A percentile compares a stretch with the other conserved stretches of the same genome.
Evolutionary conservation across 2,888 invertebrate genomes (phyloP).

Genomic region (Ochlodes sylvanus): DNA sequence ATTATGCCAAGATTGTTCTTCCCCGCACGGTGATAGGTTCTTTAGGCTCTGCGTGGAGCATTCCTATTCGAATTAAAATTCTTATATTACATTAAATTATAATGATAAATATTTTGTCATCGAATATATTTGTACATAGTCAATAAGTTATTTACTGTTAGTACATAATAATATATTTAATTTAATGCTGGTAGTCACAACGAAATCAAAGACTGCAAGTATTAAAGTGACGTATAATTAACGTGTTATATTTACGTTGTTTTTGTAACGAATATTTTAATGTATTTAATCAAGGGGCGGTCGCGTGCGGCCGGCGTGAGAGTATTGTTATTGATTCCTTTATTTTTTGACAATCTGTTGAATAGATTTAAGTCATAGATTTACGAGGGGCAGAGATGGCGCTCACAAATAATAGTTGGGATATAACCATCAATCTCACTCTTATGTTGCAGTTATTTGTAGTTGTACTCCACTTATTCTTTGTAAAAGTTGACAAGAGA

Average conservation of each 20-base stretch:
- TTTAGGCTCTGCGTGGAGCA: conserved; percentile 70
- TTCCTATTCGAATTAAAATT: conserved; percentile 70
- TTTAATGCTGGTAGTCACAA: conserved; percentile 81
- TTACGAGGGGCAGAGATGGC: background rate
- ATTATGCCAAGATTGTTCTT: conserved; percentile 24
- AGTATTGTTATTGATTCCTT: conserved; percentile 71
- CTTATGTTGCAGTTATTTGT: background rate
- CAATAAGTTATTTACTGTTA: conserved; percentile 55
- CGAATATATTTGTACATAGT: conserved; percentile 79
- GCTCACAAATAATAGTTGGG: background rate
- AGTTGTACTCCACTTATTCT: too few species aligned
- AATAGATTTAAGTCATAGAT: conserved; percentile 35
- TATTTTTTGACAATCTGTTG: conserved; percentile 80
- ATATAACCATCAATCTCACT: background rate
- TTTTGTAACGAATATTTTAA: conserved; percentile 65
- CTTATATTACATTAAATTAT: conserved; percentile 36
- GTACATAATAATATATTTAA: conserved; percentile 34
- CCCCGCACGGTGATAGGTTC: conserved; percentile 45
- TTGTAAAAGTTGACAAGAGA: too few species aligned
- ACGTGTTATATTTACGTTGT: conserved; percentile 63
- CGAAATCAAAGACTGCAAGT: conserved; percentile 83
- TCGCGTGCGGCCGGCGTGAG: conserved; percentile 49
- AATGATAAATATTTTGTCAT: conserved; percentile 55
- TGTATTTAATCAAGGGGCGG: conserved; percentile 67
- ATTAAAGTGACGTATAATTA: conserved; percentile 63